A percentile compares a stretch with the other conserved stretches of the same genome.
Evolutionary conservation across 1,140 invertebrate species (phyloP).

Genomic region (Heliconius himera): DNA sequence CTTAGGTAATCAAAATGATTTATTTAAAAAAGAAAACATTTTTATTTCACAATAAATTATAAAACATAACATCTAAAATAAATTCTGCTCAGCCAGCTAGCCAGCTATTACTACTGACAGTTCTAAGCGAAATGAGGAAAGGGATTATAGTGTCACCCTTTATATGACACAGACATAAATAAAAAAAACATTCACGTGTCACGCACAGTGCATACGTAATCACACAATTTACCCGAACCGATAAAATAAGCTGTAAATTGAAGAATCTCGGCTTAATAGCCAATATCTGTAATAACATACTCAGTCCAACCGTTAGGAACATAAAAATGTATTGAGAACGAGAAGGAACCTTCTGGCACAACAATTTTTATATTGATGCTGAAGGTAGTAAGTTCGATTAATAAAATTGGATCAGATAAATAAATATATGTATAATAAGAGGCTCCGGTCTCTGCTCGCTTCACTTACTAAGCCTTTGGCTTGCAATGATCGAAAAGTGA

Average conservation of each 20-base stretch:
- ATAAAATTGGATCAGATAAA: background rate
- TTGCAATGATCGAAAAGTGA: too few relatives aligned
- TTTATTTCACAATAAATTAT: background rate
- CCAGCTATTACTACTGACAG: background rate
- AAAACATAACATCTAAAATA: background rate
- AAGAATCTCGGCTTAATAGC: constrained; percentile 6
- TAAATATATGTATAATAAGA: background rate
- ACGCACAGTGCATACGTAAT: constrained; percentile 9
- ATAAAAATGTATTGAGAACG: constrained; percentile 3
- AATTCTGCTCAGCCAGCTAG: background rate
- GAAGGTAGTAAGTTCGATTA: background rate
- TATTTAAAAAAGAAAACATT: background rate
- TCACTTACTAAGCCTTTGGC: too few relatives aligned
- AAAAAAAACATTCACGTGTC: background rate
- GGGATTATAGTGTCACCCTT: background rate
- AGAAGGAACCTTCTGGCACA: background rate
- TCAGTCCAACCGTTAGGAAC: background rate
- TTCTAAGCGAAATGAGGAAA: background rate
- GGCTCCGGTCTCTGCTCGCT: too few relatives aligned
- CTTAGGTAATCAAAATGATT: too few relatives aligned
- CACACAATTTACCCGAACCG: background rate
- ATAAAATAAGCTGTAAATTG: constrained; percentile 4
- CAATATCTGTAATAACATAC: constrained; percentile 14
- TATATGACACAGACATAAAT: constrained; percentile 9
- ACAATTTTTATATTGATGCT: background rate